Evolutionary conservation across 2,797 vertebrate species (phyloP).

Genomic region (Acanthurus lineatus): DNA sequence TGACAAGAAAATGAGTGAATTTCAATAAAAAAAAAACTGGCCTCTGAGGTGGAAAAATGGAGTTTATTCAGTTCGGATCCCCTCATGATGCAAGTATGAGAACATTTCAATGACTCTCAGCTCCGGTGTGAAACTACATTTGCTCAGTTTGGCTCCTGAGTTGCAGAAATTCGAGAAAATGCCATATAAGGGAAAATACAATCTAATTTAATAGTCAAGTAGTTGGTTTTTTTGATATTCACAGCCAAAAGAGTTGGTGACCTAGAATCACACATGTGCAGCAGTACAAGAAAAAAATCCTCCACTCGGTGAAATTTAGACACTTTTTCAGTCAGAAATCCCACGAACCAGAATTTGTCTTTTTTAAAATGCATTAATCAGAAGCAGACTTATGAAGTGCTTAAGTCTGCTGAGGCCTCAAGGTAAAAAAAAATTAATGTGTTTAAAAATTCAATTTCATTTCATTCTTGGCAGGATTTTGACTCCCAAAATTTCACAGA

Average conservation of each 20-base stretch:
- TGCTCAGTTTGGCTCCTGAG: slow-evolving; percentile 29
- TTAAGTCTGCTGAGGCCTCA: slow-evolving; percentile 45
- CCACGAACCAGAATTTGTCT: slow-evolving; percentile 22
- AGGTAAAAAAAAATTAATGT: slow-evolving; percentile 39
- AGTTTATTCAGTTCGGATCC: slow-evolving; percentile 39
- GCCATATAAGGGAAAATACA: slow-evolving; percentile 3
- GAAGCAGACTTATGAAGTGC: slow-evolving; percentile 20
- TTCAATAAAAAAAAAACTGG: slow-evolving; percentile 34
- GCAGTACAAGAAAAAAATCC: neutral
- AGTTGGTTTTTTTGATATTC: slow-evolving; percentile 17
- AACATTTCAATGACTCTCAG: slow-evolving; percentile 47
- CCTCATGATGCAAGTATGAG: slow-evolving; percentile 46
- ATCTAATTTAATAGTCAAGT: slow-evolving; percentile 26
- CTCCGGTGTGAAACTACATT: slow-evolving; percentile 48
- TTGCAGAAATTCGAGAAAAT: slow-evolving; percentile 13
- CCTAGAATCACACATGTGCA: slow-evolving; percentile 17
- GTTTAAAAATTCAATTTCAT: slow-evolving; percentile 54
- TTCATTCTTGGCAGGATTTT: slow-evolving; percentile 15
- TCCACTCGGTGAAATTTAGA: neutral
- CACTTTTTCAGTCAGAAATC: slow-evolving; percentile 3
- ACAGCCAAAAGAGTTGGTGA: slow-evolving; percentile 9
- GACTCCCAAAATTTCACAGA: neutral
- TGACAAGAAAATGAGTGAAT: slow-evolving; percentile 25
- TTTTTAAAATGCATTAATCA: slow-evolving; percentile 46
- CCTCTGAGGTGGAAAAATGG: slow-evolving; percentile 39